Evolutionary conservation across 1,140 invertebrate genomes (phyloP), one percentile per base, ranked within the genome.

Genomic region (Polyergus mexicanus): DNA sequence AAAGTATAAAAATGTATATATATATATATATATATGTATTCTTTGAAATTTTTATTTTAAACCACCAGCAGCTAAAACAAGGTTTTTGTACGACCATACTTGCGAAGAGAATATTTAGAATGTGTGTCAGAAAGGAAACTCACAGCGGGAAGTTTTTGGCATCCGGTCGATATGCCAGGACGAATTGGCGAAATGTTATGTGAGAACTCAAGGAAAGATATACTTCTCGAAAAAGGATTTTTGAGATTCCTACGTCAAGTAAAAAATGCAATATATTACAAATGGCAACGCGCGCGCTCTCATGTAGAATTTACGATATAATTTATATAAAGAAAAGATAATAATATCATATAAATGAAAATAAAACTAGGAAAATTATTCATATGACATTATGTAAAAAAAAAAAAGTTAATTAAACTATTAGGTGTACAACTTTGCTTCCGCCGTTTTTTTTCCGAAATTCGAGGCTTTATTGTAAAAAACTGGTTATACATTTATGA

Each of bases 141-240:
- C 54, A 11, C 54, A 10, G 54, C 32, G 60, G 32, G n/a, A 75
- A 75, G 71, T 41, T 60, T 75, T 38, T 75, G 71, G 35, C 35
- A 60, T 38, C 35, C 11, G 35, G 58, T 75, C 54, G 35, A 75
- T 58, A 75, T 22, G 25, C 54, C n/a, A 58, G n/a, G 54, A 74
- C 32, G 54, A 60, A 74, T 74, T 58, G 54, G 32, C 11, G 54
- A 60, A 74, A 74, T 51, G 16, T 74, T 58, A 60, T 22, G 38
- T 35, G n/a, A 41, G 22, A 13, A 58, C 35, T 74, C 54, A 38
- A 38, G n/a, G 11, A 4, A 74, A 60, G 54, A 56, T 32, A 74
- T 41, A 74, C 54, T 58, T 74, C n/a, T 41, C n/a, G 54, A 32
- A 2, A 74, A 41, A 74, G n/a, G 32, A 74, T 74, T 41, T 60